Conservation (phyloP, 2,888 invertebrate species). For the Dynastes hyllus region DNA sequence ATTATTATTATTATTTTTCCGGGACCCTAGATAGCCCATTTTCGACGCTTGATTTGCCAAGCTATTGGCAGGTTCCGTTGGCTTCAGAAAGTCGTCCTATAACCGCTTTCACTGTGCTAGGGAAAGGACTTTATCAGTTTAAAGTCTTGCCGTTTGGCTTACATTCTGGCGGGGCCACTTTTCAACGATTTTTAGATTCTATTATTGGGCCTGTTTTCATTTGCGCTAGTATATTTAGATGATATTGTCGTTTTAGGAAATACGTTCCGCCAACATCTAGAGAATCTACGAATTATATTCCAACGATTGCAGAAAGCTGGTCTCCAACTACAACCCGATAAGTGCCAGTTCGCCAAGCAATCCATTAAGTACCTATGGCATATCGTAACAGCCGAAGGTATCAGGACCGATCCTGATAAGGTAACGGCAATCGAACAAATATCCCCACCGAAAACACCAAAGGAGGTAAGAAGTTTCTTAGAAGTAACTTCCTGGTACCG, state of each 20-base stretch:
- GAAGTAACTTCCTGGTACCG: neutral
- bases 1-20: neutral
- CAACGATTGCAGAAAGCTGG: too few relatives aligned
- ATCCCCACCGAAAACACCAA: too few relatives aligned
- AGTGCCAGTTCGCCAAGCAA: too few relatives aligned
- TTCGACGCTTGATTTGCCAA: slow-evolving; percentile 50
- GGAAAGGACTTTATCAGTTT: slow-evolving; percentile 59
- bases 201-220: slow-evolving; percentile 9
- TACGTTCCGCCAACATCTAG: slow-evolving; percentile 52
- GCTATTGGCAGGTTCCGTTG: slow-evolving; percentile 46
- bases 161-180: too few relatives aligned
- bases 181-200: too few relatives aligned
- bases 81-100: slow-evolving; percentile 55
- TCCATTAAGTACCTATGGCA: too few relatives aligned
- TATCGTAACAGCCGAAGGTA: too few relatives aligned
- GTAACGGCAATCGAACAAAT: neutral
- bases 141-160: slow-evolving; percentile 56
- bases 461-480: too few relatives aligned
- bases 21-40: neutral
- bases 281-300: neutral
- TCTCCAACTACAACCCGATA: too few relatives aligned
- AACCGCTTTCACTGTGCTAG: slow-evolving; percentile 59
- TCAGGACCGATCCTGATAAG: neutral
- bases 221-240: slow-evolving; percentile 57
- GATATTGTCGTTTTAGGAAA: slow-evolving; percentile 55